Base-by-base conservation (phyloP, 2,113 vertebrate species). In the Acanthochromis polyacanthus region DNA sequence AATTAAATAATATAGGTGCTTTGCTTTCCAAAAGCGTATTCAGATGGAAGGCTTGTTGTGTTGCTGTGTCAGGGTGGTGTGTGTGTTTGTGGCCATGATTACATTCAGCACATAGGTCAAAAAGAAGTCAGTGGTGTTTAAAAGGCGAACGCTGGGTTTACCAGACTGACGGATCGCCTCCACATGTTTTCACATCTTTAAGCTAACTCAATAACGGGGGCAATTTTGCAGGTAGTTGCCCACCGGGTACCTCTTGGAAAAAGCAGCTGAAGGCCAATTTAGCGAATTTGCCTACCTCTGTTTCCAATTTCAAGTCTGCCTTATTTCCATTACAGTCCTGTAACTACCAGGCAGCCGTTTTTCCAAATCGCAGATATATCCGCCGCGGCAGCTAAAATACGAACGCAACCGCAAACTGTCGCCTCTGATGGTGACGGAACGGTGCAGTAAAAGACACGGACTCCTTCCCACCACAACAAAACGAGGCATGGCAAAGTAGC, bases 91-190 rank as follows among this genome's bases (percentile, higher is more conserved):
- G 40, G n/a, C 11, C 14, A 8, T 45, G 52, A 81, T 64, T 86
- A 79, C 72, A 78, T 76, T 81, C 70, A 75, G 64, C 69, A 75
- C 75, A 86, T 64, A 51, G 80, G 76, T 88, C 86, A 89, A 89
- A 90, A 23, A 23, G 77, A 84, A 88, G 85, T 86, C 73, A 56
- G n/a, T 64, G 40, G 20, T 30, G 69, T 84, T 81, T 83, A 80
- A 85, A 81, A 75, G 63, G 48, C 40, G 36, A 14, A 45, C 59
- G 16, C 56, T 30, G 69, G 75, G 75, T 75, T 87, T 70, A 68
- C 14, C 62, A 28, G 71, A 57, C 36, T 40, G 50, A 66, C 56
- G 66, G 71, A 80, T 62, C 61, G 73, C 57, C 38, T 50, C 23
- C 51, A 25, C 70, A 68, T 64, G 61, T 72, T 83, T 50, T 55